A percentile compares a stretch with the other conserved stretches of the same genome.
Evolutionary conservation across 2,797 vertebrate species (phyloP).

Genomic region (Yasuhikotakia modesta): DNA sequence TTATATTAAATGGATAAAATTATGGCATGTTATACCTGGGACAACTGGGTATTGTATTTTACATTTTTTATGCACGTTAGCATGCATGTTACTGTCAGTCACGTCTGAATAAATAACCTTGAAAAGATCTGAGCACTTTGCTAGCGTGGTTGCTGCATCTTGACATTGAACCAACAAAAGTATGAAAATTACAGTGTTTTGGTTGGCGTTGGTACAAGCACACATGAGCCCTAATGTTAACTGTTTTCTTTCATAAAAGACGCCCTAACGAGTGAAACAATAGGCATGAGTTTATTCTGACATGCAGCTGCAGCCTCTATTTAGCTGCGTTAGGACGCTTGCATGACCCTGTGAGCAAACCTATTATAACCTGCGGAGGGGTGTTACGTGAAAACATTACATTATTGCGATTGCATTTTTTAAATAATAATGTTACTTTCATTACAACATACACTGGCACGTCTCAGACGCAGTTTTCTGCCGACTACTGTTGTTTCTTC

Average conservation of each 20-base stretch:
- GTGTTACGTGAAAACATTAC: constrained; percentile 15
- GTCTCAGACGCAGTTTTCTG: fast-evolving
- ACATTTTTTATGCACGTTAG: too few relatives aligned
- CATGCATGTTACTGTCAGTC: not conserved
- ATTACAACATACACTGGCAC: not conserved
- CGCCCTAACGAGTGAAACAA: constrained; percentile 73
- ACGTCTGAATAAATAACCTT: not conserved
- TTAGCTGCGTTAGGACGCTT: constrained; percentile 74
- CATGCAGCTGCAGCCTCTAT: constrained; percentile 75
- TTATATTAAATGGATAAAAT: too few relatives aligned
- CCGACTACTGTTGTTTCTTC: too few relatives aligned
- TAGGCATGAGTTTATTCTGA: constrained; percentile 76
- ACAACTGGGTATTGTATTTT: too few relatives aligned
- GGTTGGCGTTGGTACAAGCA: constrained; percentile 35
- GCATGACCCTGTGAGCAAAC: constrained; percentile 71
- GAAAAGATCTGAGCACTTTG: not conserved
- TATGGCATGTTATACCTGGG: too few relatives aligned
- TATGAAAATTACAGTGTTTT: constrained; percentile 22
- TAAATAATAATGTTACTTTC: not conserved
- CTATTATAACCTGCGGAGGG: constrained; percentile 48
- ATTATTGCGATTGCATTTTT: too few relatives aligned
- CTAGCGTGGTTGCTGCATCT: not conserved
- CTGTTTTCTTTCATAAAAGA: constrained; percentile 70
- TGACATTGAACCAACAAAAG: not conserved
- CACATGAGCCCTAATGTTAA: constrained; percentile 46